phyloP scores from a whole-genome alignment of 2,797 vertebrate species.

The Chelidonichthys spinosus region DNA sequence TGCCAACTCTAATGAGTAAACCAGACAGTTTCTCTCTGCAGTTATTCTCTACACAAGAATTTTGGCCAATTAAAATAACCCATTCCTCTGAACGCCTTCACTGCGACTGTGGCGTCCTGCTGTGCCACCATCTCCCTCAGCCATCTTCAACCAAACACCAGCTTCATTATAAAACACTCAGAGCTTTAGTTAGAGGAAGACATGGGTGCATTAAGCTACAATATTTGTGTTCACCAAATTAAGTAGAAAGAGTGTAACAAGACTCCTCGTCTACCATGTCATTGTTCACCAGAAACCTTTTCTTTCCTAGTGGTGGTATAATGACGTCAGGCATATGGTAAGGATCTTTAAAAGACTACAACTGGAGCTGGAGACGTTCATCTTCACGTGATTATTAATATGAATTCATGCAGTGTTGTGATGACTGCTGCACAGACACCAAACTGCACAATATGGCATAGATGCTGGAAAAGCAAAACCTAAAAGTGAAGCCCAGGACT shows the following conservation, averaged over 20 bases:
- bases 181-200: not conserved
- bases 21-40: constrained; percentile 46
- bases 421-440: not conserved
- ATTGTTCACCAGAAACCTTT: constrained; percentile 17
- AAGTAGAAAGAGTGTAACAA: constrained; percentile 2
- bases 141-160: constrained; percentile 18
- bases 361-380: not conserved
- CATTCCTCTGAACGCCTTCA: constrained; percentile 18
- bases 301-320: not conserved
- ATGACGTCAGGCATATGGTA: not conserved
- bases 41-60: constrained; percentile 38
- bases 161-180: not conserved
- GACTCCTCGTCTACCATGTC: not conserved
- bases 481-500: not conserved
- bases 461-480: not conserved
- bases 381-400: not conserved
- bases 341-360: not conserved
- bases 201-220: not conserved
- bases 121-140: constrained; percentile 15
- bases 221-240: not conserved
- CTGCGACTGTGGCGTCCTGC: constrained; percentile 17
- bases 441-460: not conserved
- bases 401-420: not conserved
- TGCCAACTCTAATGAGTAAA: constrained; percentile 48
- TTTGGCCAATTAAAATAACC: constrained; percentile 47